Evolutionary conservation across 2,113 vertebrate species (phyloP), one percentile per base, ranked within the genome.

Genomic region (Saccopteryx bilineata): DNA sequence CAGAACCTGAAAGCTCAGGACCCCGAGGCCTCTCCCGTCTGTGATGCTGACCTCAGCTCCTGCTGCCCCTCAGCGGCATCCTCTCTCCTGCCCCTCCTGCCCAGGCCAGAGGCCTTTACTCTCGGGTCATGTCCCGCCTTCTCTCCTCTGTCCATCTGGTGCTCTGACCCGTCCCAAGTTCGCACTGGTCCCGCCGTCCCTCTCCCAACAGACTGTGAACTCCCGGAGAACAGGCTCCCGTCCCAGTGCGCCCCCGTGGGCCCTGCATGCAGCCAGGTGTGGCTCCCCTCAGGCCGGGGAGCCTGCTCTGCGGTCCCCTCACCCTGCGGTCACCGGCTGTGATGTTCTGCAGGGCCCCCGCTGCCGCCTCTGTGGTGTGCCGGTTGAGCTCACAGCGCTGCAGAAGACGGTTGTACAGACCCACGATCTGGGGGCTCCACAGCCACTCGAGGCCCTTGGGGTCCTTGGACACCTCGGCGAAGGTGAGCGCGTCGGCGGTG

Each of bases 391-490:
- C 98, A 0, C 98, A 99, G 97, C 98, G 98, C 97, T 99, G 99
- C 89, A 99, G 98, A 80, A 99, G 98, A 9, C 96, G 95, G 96
- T 99, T 99, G 97, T 99, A 99, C 46, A 99, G 96, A 17, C 95
- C 98, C 93, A 99, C 98, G 0, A 99, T 99, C 95, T 99, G 98
- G 0, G 99, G 99, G 97, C 99, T 99, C 99, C 99, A 99, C 76
- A 99, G 98, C 99, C 99, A 99, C 98, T 99, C 99, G 5, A 99
- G 98, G 31, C 99, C 99, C 90, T 99, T 99, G 31, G 99, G 99
- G 89, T 99, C 98, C 95, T 99, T 99, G 10, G 99, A 98, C 31
- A 99, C 99, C 96, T 99, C 99, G 0, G 99, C 98, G 87, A 99
- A 99, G 54, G 98, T 98, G 94, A 99, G 98, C 0, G 99, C 96